Evolutionary conservation across 1,140 invertebrate species (phyloP), one percentile per base, ranked within the genome.

Genomic region (Cyrtorhinus lividipennis): DNA sequence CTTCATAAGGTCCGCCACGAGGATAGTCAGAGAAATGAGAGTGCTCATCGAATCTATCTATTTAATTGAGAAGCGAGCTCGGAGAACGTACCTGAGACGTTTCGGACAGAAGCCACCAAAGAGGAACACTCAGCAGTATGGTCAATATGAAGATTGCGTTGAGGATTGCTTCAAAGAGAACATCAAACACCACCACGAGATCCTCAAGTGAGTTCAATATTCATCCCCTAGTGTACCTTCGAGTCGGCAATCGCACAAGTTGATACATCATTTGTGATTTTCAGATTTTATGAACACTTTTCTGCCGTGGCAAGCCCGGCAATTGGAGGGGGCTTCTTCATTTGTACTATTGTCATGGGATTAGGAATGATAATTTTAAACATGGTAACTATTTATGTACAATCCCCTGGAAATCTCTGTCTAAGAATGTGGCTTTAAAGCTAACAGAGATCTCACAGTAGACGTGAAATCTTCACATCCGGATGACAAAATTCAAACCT

Each of bases 351-450:
- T 20, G 20, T 53, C 20, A 8, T 53, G 48, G 48, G 48, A 12
- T 53, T 53, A 20, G 48, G 48, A 22, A 53, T 53, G 48, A 53
- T 53, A 53, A 20, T 53, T 53, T 8, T 53, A 20, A 53, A 53
- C 18, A 53, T 53, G 48, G 48, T 53, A 20, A 38, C 10, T 53
- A 53, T 44, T 44, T 44, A n/a, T n/a, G n/a, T n/a, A n/a, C n/a
- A n/a, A n/a, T n/a, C n/a, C n/a, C n/a, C n/a, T n/a, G n/a, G n/a
- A n/a, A n/a, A n/a, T n/a, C n/a, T n/a, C n/a, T n/a, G n/a, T n/a
- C n/a, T n/a, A n/a, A n/a, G n/a, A n/a, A n/a, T n/a, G n/a, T n/a
- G n/a, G n/a, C n/a, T n/a, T n/a, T n/a, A n/a, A n/a, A n/a, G n/a
- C n/a, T n/a, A n/a, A n/a, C n/a, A n/a, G n/a, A n/a, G n/a, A n/a